A percentile compares a stretch with the other conserved stretches of the same genome.
These are phyloP conservation scores for Chrysopilus asiliformis DNA, from an alignment of 2,888 invertebrate genomes.

Conservation along the genomic window DNA sequence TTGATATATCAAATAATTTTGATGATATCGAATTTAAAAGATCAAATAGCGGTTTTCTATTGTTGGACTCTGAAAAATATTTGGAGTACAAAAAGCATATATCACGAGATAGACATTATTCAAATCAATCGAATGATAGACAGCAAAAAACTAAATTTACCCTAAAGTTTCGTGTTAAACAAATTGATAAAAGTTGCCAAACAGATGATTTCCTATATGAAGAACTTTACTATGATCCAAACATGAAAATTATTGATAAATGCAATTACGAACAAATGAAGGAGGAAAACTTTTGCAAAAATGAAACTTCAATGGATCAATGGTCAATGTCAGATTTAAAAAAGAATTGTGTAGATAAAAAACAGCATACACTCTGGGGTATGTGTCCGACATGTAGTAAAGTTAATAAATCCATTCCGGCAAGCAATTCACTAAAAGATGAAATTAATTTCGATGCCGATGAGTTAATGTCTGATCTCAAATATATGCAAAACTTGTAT, in stretches of 20 bases:
- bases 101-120: conserved; percentile 20
- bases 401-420: conserved; percentile 24
- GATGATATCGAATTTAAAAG: conserved; percentile 52
- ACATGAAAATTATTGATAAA: conserved; percentile 1
- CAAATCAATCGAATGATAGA: conserved; percentile 3
- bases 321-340: conserved; percentile 26
- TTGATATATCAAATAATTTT: conserved; percentile 49
- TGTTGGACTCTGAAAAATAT: conserved; percentile 39
- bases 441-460: conserved; percentile 27
- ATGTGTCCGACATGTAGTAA: conserved; percentile 26
- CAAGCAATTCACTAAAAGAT: conserved; percentile 24
- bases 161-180: conserved; percentile 55
- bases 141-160: conserved; percentile 31
- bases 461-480: conserved; percentile 29
- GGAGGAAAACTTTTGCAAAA: background rate
- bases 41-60: conserved; percentile 50
- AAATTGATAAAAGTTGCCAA: conserved; percentile 45
- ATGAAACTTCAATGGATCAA: conserved; percentile 10
- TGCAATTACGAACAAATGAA: background rate
- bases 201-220: conserved; percentile 31
- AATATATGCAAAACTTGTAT: conserved; percentile 28
- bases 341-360: conserved; percentile 20
- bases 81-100: conserved; percentile 24
- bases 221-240: background rate
- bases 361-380: conserved; percentile 26